phyloP scores from a whole-genome alignment of 2,888 invertebrate species.

The Brachypalpus laphriformis region DNA sequence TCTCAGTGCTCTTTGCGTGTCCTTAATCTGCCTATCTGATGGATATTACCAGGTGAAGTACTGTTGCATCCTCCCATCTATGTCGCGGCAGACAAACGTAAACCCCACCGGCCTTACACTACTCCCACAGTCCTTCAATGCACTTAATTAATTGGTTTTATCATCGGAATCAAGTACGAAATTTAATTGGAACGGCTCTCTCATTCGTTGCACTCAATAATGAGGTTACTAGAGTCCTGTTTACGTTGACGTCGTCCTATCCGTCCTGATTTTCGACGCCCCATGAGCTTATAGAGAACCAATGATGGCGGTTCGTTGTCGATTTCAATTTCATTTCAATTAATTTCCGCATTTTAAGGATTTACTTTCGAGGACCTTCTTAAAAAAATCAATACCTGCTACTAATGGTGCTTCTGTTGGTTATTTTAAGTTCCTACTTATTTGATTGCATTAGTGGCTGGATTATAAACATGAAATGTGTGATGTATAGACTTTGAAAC shows the following conservation, averaged over 20 bases:
- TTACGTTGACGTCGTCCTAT: conserved; percentile 62
- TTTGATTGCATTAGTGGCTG: neutral
- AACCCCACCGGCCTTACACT: conserved; percentile 24
- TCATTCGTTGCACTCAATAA: conserved; percentile 51
- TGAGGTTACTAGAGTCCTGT: conserved; percentile 69
- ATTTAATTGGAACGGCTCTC: conserved; percentile 67
- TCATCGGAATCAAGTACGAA: conserved; percentile 65
- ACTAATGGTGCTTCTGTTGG: neutral
- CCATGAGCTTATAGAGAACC: conserved; percentile 17
- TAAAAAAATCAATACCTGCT: conserved; percentile 11
- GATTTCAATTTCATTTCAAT: conserved; percentile 61
- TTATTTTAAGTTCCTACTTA: neutral
- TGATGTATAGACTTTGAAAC: too few relatives aligned
- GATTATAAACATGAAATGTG: neutral
- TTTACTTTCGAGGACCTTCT: conserved; percentile 28
- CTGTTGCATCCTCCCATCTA: conserved; percentile 12
- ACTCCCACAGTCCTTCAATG: conserved; percentile 15
- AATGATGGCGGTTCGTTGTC: conserved; percentile 20
- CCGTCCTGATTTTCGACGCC: conserved; percentile 58
- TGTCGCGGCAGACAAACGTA: conserved; percentile 28
- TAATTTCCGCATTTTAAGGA: conserved; percentile 50
- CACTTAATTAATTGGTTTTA: conserved; percentile 72
- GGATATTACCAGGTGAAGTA: neutral
- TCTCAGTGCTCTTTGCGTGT: neutral
- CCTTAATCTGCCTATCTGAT: neutral